Evolutionary conservation across 2,888 invertebrate species (phyloP), one percentile per base, ranked within the genome.

Genomic region (Lymantria dispar): DNA sequence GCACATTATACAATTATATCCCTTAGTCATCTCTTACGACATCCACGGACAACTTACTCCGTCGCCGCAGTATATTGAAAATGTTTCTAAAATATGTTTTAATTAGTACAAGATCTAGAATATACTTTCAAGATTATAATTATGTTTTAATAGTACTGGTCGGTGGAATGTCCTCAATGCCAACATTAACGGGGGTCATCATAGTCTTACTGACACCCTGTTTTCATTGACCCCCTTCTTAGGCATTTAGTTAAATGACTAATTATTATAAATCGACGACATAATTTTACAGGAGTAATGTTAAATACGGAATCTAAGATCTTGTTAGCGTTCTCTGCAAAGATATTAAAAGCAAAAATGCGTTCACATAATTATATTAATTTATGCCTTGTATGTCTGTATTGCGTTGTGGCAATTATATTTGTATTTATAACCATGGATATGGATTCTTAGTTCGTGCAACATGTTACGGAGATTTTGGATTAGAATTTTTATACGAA

Each of bases 221-320:
- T 67, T 69, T 43, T 64, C 69, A 70, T 69, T 70, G 69, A 70
- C 69, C 68, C 58, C 52, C 40, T 62, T 70, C 13, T 38, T 37
- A 55, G 50, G 45, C 41, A 54, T 62, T 64, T 38, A 60, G 58
- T 47, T 58, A 58, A 56, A 45, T 57, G 65, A 56, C 56, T 58
- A 58, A 64, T 63, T 62, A 60, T 53, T 62, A 53, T 48, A 48
- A 54, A 52, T 53, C 45, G 51, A 50, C 12, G 10, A 12, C 38
- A 12, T 22, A 41, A 3, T 11, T 40, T 30, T 36, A 22, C 29
- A 13, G 33, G 11, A 36, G 13, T 41, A 30, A 49, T 45, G 29
- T 45, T 45, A 50, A 45, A 33, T 12, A 38, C 38, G 22, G 33
- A 33, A 10, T 33, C 3, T 33, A 10, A 33, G 33, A 33, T 33